A percentile compares a stretch with the other conserved stretches of the same genome.
These are phyloP conservation scores for Melanchra persicariae DNA, from an alignment of 2,888 invertebrate species.

Conservation along the genomic window DNA sequence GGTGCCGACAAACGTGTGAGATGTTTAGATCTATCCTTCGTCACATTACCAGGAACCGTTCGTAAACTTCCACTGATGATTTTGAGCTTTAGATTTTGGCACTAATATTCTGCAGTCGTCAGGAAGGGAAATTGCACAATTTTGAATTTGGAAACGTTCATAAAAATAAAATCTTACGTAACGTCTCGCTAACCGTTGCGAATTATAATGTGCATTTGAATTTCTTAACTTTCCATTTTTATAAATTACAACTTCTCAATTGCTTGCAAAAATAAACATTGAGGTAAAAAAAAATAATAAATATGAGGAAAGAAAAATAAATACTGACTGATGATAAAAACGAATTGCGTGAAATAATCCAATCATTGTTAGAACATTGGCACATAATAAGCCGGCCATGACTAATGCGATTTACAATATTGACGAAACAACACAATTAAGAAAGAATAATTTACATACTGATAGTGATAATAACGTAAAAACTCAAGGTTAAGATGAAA, in stretches of 20 bases:
- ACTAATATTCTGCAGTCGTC: background rate
- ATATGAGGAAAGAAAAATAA: constrained; percentile 14
- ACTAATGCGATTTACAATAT: constrained; percentile 24
- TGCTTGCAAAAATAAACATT: background rate
- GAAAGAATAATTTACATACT: background rate
- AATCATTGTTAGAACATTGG: constrained; percentile 27
- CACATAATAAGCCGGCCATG: constrained; percentile 18
- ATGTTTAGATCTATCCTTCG: constrained; percentile 20
- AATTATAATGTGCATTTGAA: constrained; percentile 23
- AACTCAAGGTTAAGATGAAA: too few relatives aligned
- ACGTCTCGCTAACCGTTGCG: constrained; percentile 12
- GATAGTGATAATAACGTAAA: background rate
- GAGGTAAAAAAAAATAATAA: constrained; percentile 7
- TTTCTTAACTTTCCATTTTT: constrained; percentile 46
- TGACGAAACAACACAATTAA: constrained; percentile 28
- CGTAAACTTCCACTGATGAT: background rate
- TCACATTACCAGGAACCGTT: background rate
- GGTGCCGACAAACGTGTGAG: constrained; percentile 19
- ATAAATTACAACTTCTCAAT: constrained; percentile 1
- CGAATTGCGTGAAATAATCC: constrained; percentile 28
- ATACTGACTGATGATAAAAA: constrained; percentile 1
- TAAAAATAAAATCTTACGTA: constrained; percentile 16
- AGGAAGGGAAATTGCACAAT: constrained; percentile 1
- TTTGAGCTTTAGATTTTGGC: background rate
- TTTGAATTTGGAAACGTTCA: background rate